Evolutionary conservation across 1,140 invertebrate genomes (phyloP).

Genomic region (Cylas formicarius): DNA sequence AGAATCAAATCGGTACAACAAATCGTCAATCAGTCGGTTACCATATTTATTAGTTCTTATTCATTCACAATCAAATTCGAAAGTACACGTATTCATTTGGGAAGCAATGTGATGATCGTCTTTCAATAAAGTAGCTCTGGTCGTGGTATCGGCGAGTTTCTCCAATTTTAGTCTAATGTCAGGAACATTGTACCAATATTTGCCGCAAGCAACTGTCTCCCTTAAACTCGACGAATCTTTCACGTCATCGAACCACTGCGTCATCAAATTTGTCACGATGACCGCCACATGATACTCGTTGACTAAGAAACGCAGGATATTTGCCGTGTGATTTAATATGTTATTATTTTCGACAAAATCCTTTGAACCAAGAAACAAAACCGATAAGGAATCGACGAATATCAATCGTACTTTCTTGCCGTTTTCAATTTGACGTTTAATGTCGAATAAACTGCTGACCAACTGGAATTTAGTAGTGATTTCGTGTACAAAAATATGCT

Average conservation of each 20-base stretch:
- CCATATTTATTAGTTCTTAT: too few relatives aligned
- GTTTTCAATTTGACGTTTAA: slow-evolving; percentile 40
- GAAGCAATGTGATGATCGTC: too few relatives aligned
- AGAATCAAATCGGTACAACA: too few relatives aligned
- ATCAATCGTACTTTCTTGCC: slow-evolving; percentile 43
- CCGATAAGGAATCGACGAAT: slow-evolving; percentile 57
- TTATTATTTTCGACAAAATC: slow-evolving; percentile 32
- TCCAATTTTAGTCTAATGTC: slow-evolving; percentile 32
- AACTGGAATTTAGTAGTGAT: too few relatives aligned
- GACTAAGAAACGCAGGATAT: slow-evolving; percentile 47
- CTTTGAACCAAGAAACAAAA: slow-evolving; percentile 42
- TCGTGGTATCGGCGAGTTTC: too few relatives aligned
- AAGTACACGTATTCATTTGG: too few relatives aligned
- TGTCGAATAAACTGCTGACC: slow-evolving; percentile 43
- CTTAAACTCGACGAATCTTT: slow-evolving; percentile 14
- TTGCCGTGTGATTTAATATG: slow-evolving; percentile 50
- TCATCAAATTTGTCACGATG: slow-evolving; percentile 53
- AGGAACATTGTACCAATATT: slow-evolving; percentile 48
- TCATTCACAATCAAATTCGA: too few relatives aligned
- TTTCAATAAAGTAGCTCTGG: too few relatives aligned
- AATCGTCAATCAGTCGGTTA: too few relatives aligned
- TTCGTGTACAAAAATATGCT: too few relatives aligned
- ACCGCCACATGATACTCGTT: slow-evolving; percentile 46
- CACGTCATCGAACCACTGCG: slow-evolving; percentile 44
- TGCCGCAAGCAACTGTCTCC: slow-evolving; percentile 36